Evolutionary conservation across 2,888 invertebrate genomes (phyloP).

Genomic region (Aproaerema taeniolella): DNA sequence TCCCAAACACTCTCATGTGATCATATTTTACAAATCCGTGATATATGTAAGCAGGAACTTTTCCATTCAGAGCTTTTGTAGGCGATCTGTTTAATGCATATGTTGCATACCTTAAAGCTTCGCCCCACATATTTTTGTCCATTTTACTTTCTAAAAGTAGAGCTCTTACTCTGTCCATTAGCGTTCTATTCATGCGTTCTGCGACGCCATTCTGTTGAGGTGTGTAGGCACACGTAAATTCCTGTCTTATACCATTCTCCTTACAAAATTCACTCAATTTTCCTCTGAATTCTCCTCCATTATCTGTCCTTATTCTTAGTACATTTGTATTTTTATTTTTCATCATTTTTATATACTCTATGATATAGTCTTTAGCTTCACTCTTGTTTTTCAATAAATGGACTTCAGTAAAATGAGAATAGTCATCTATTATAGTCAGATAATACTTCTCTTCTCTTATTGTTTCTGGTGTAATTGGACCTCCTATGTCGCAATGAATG

Average conservation of each 20-base stretch:
- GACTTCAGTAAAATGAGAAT: conserved; percentile 12
- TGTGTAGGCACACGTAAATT: not conserved
- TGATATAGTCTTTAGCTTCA: conserved; percentile 11
- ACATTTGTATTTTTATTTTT: conserved; percentile 5
- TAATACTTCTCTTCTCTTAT: conserved; percentile 12
- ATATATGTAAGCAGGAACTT: conserved; percentile 7
- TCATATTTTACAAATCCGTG: conserved; percentile 7
- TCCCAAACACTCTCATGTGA: conserved; percentile 15
- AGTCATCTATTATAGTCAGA: conserved; percentile 13
- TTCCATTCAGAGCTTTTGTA: conserved; percentile 14
- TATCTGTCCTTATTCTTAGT: conserved; percentile 12
- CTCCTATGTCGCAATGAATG: conserved; percentile 6
- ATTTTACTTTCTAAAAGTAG: not conserved
- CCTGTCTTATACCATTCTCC: conserved; percentile 9
- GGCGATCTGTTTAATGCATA: not conserved
- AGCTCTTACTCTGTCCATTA: not conserved
- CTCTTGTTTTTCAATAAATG: conserved; percentile 6
- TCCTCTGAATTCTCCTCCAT: too few species aligned
- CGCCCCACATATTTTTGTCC: not conserved
- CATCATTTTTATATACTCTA: conserved; percentile 7
- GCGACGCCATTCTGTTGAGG: not conserved
- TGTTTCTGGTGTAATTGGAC: conserved; percentile 1
- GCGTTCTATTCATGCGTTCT: conserved; percentile 2
- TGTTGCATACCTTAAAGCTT: not conserved
- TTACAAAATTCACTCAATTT: conserved; percentile 6